Conservation (phyloP, 2,888 invertebrate genomes). For the Dryomyza anilis region DNA sequence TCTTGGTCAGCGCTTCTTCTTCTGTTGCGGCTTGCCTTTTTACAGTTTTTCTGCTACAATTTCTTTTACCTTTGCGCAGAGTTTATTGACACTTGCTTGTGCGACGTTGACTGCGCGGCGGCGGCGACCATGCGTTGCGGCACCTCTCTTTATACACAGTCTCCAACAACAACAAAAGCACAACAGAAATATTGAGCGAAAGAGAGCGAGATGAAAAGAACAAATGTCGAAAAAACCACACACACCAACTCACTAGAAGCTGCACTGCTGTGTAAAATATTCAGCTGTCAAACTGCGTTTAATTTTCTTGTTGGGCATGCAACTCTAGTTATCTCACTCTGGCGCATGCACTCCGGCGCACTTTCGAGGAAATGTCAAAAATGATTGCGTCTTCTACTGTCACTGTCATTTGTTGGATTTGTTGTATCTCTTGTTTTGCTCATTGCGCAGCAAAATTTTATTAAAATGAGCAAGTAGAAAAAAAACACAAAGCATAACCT, state of each 20-base stretch:
- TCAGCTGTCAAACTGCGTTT: slow-evolving; percentile 11
- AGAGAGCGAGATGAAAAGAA: neutral
- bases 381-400: neutral
- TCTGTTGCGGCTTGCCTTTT: slow-evolving; percentile 10
- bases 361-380: neutral
- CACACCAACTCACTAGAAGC: slow-evolving; percentile 21
- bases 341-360: neutral
- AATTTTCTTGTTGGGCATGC: slow-evolving; percentile 16
- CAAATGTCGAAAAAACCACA: slow-evolving; percentile 10
- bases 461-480: neutral
- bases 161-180: neutral
- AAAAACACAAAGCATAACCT: neutral
- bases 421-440: neutral
- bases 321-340: neutral
- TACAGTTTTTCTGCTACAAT: slow-evolving; percentile 8
- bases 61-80: slow-evolving; percentile 36
- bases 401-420: neutral
- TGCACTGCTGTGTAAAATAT: too few species aligned
- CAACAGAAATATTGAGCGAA: neutral
- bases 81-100: slow-evolving; percentile 55
- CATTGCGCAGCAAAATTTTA: neutral
- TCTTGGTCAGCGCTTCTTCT: neutral
- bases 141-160: too few species aligned
- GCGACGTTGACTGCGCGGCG: too few species aligned
- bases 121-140: too few species aligned